These are phyloP conservation scores for Apodemia hepburni DNA, from an alignment of 2,888 invertebrate genomes.

Conservation along the genomic window DNA sequence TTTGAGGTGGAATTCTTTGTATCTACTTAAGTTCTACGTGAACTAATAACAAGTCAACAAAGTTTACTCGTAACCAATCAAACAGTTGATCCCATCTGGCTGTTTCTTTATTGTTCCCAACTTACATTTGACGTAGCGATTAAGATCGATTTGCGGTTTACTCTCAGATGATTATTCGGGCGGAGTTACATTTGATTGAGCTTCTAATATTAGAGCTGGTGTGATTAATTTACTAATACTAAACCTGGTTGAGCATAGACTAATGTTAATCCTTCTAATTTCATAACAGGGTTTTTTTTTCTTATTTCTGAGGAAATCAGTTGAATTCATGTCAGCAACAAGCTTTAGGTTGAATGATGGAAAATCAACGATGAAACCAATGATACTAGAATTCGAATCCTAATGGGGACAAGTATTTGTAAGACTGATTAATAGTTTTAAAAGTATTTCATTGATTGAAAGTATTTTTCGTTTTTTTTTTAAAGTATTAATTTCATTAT, in stretches of 20 bases:
- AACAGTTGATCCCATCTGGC: background rate
- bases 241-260: background rate
- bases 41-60: background rate
- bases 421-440: no score
- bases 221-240: background rate
- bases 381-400: no score
- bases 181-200: constrained; percentile 4
- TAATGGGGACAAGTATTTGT: no score
- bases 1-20: background rate
- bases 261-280: no score
- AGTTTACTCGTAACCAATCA: background rate
- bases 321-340: no score
- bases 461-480: no score
- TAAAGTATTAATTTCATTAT: no score
- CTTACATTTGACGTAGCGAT: background rate
- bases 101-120: constrained; percentile 7
- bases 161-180: background rate
- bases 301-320: no score
- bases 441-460: no score
- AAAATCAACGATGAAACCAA: no score
- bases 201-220: background rate
- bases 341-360: no score
- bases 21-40: background rate
- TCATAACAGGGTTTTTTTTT: no score
- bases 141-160: constrained; percentile 9